Percentiles rank a stretch among this genome's conserved stretches.
Evolutionary conservation across 2,797 vertebrate genomes (phyloP).

Genomic region (Acrocephalus scirpaceus): DNA sequence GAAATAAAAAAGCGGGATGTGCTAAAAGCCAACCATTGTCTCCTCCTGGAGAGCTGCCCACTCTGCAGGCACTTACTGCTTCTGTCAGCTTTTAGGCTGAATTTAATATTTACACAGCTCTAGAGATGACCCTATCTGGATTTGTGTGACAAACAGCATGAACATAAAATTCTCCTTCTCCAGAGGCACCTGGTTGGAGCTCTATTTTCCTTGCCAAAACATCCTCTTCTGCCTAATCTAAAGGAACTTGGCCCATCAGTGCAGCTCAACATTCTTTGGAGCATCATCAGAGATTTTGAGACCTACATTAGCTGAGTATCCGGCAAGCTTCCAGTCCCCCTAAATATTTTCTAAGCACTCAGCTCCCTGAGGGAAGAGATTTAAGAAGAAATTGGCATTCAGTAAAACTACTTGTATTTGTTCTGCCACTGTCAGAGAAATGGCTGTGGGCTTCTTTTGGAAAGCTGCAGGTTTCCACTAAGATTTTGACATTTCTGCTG

Average conservation of each 20-base stretch:
- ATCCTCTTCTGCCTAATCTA: not conserved
- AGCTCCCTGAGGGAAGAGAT: conserved; percentile 1
- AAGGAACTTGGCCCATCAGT: not conserved
- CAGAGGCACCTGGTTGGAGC: not conserved
- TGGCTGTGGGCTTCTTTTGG: not conserved
- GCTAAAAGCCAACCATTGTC: conserved; percentile 50
- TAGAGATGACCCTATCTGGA: not conserved
- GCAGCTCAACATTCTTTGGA: not conserved
- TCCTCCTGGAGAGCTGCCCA: not conserved
- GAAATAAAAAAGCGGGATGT: not conserved
- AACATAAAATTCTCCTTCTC: not conserved
- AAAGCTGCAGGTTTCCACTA: not conserved
- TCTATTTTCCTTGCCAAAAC: not conserved
- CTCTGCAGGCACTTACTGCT: conserved; percentile 31
- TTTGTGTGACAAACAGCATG: not conserved
- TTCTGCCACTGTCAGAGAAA: not conserved
- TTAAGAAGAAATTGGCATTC: conserved; percentile 24
- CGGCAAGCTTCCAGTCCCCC: not conserved
- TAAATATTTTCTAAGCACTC: conserved; percentile 34
- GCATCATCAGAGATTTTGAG: not conserved
- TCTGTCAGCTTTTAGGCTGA: not conserved
- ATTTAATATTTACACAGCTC: not conserved
- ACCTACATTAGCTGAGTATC: not conserved
- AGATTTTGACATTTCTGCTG: not conserved
- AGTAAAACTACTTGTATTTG: not conserved